Base-by-base conservation (phyloP, 2,797 vertebrate species). In the Trachops cirrhosus region DNA sequence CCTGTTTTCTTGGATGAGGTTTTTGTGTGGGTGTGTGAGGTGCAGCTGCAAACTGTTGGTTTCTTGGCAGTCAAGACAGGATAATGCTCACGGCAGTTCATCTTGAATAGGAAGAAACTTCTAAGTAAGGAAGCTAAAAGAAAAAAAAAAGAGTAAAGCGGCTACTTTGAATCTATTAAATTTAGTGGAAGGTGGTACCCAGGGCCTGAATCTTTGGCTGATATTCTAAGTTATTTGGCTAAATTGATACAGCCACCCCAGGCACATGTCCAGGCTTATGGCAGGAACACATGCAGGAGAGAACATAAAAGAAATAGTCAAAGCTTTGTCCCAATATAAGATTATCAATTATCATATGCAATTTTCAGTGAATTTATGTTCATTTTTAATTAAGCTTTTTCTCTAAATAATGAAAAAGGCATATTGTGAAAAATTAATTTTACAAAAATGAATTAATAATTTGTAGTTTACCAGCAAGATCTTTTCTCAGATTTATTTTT, bases 311-410 rank as follows among this genome's bases (percentile, higher is more conserved):
- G 84, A 83, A 59, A 41, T n/a, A 68, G 57, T 89, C 57, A 96
- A 82, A 96, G 86, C 84, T 32, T 92, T 94, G 67, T 86, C 34
- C 80, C 44, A 37, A 16, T 86, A 93, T 90, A 74, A 78, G 94
- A 91, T 79, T 79, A 32, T 89, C 34, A 95, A 29, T 88, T 87
- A 37, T 73, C 80, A 75, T 82, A 71, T 91, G 22, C 73, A 96
- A 96, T 96, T 97, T 97, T 97, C 97, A 96, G 94, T 96, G 97
- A 75, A 86, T 91, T 98, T 98, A 89, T 98, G 0, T 50, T 96
- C 62, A 68, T n/a, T 34, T 91, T 73, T 95, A 94, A 52, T 79
- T 96, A 92, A 91, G 44, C 29, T 96, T 95, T 86, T 95, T 92
- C 4, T 93, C 46, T 91, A 77, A 94, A 80, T 52, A 96, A 82